Evolutionary conservation across 1,140 invertebrate genomes (phyloP).

Genomic region (Brevipalpus yothersi): DNA sequence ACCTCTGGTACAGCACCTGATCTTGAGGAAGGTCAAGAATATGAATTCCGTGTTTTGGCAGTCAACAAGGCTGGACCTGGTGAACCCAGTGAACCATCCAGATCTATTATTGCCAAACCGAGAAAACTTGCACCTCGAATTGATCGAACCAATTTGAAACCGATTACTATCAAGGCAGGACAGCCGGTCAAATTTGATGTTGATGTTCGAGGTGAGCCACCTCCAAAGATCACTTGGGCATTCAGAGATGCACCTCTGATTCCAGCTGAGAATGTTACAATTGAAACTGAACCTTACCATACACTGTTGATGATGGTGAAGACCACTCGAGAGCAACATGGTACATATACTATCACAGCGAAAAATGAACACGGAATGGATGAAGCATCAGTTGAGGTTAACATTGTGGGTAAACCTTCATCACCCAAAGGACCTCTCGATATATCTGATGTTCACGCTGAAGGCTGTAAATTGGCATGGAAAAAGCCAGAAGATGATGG

Average conservation of each 20-base stretch:
- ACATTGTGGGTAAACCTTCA: slow-evolving; percentile 24
- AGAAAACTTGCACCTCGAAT: slow-evolving; percentile 50
- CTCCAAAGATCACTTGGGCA: slow-evolving; percentile 66
- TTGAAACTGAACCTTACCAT: slow-evolving; percentile 44
- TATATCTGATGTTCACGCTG: slow-evolving; percentile 61
- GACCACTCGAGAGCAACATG: slow-evolving; percentile 63
- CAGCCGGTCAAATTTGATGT: slow-evolving; percentile 66
- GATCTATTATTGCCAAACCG: slow-evolving; percentile 76
- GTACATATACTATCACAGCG: slow-evolving; percentile 69
- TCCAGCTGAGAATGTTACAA: slow-evolving; percentile 28
- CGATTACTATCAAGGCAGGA: slow-evolving; percentile 38
- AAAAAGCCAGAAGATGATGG: slow-evolving; percentile 77
- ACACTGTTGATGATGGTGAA: slow-evolving; percentile 67
- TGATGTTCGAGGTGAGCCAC: slow-evolving; percentile 83
- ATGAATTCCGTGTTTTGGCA: slow-evolving; percentile 91
- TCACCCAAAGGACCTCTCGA: slow-evolving; percentile 27
- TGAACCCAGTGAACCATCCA: slow-evolving; percentile 71
- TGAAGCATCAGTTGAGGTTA: slow-evolving; percentile 70
- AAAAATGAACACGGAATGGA: slow-evolving; percentile 70
- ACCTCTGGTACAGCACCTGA: slow-evolving; percentile 52
- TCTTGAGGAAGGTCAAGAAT: slow-evolving; percentile 70
- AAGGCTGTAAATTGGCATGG: slow-evolving; percentile 83
- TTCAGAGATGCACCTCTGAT: slow-evolving; percentile 34
- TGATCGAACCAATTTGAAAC: slow-evolving; percentile 7
- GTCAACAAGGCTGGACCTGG: slow-evolving; percentile 83